phyloP scores from a whole-genome alignment of 1,140 invertebrate genomes.

The Anthonomus grandis region DNA sequence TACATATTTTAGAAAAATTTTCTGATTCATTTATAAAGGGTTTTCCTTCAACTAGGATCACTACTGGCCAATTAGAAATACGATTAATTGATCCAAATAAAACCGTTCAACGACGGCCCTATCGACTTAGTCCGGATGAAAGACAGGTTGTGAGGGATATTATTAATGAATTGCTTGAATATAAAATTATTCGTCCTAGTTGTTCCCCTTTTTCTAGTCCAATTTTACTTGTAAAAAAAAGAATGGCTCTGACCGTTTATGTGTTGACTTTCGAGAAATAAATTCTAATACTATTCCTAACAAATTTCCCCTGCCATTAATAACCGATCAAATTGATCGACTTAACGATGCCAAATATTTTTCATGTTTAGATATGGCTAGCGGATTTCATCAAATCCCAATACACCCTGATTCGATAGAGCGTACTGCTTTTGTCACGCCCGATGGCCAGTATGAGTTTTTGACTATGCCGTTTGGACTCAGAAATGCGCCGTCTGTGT shows the following conservation, averaged over 20 bases:
- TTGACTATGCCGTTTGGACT: no score
- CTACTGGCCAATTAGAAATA: slow-evolving; percentile 2
- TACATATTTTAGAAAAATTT: background rate
- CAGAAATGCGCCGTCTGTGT: no score
- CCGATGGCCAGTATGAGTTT: no score
- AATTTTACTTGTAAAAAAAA: background rate
- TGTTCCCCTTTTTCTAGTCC: slow-evolving; percentile 5
- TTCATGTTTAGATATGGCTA: no score
- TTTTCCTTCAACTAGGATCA: background rate
- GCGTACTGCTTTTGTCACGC: no score
- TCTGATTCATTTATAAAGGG: background rate
- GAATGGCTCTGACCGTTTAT: no score
- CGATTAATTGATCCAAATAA: slow-evolving; percentile 13
- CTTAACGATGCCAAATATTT: no score
- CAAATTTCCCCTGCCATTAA: slow-evolving; percentile 29
- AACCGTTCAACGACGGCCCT: background rate
- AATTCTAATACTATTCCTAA: slow-evolving; percentile 31
- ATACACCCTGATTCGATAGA: no score
- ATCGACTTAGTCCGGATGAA: background rate
- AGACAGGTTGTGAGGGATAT: background rate
- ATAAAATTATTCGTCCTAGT: background rate
- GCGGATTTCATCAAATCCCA: no score
- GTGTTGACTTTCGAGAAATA: slow-evolving; percentile 34
- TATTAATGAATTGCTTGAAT: background rate
- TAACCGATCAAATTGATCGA: no score